Evolutionary conservation across 2,888 invertebrate genomes (phyloP).

Genomic region (Brachylomia viminalis): DNA sequence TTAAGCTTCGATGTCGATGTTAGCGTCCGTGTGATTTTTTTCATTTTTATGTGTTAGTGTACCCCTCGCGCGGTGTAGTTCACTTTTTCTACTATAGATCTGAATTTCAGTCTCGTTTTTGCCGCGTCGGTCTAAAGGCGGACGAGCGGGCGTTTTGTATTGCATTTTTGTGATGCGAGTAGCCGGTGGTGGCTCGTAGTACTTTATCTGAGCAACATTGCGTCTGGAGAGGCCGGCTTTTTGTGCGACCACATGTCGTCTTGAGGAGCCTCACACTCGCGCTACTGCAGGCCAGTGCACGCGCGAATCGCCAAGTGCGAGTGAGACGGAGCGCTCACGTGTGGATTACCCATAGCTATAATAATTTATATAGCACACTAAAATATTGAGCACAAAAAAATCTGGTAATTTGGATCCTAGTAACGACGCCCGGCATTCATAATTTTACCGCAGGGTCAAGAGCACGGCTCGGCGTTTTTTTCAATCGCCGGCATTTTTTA

Average conservation of each 20-base stretch:
- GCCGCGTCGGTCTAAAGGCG: conserved; percentile 90
- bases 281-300: conserved; percentile 84
- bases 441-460: conserved; percentile 89
- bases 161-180: conserved; percentile 86
- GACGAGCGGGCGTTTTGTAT: conserved; percentile 87
- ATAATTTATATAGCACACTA: conserved; percentile 86
- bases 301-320: conserved; percentile 84
- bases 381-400: conserved; percentile 90
- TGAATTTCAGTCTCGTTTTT: conserved; percentile 91
- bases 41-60: conserved; percentile 91
- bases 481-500: conserved; percentile 81
- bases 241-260: conserved; percentile 85
- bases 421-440: conserved; percentile 89
- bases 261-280: conserved; percentile 74
- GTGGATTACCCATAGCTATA: conserved; percentile 85
- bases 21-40: conserved; percentile 89
- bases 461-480: conserved; percentile 86
- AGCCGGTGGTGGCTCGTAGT: conserved; percentile 74
- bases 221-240: conserved; percentile 82
- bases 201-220: conserved; percentile 71
- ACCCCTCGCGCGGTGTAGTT: conserved; percentile 90
- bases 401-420: conserved; percentile 89
- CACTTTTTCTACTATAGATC: conserved; percentile 91
- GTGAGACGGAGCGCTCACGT: conserved; percentile 84
- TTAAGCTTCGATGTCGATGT: conserved; percentile 88